A percentile compares a stretch with the other conserved stretches of the same genome.
Evolutionary conservation across 2,888 invertebrate species (phyloP).

Genomic region (Arge pagana): DNA sequence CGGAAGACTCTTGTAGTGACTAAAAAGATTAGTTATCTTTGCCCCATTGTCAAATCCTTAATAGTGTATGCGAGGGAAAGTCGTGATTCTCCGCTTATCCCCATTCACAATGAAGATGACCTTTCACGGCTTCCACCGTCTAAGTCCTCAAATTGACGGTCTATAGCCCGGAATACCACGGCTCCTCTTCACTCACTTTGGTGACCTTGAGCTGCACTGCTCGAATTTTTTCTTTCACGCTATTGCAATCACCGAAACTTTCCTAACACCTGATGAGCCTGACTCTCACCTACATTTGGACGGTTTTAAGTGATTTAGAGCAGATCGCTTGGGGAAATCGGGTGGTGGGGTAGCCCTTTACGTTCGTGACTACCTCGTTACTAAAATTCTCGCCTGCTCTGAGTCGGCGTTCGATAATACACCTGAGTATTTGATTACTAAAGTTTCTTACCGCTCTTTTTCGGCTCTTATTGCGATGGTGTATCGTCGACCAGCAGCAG

Average conservation of each 20-base stretch:
- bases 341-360: neutral
- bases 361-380: neutral
- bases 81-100: no score
- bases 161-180: no score
- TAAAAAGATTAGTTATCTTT: no score
- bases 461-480: neutral
- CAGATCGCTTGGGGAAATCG: neutral
- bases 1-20: no score
- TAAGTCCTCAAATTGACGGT: no score
- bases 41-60: no score
- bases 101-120: no score
- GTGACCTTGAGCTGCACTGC: no score
- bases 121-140: no score
- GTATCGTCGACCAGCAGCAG: neutral
- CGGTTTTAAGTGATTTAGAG: neutral
- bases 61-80: no score
- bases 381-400: neutral
- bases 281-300: neutral
- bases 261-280: neutral
- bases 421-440: neutral
- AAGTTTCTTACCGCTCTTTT: neutral
- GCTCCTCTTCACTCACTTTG: no score
- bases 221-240: no score
- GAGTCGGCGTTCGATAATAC: neutral
- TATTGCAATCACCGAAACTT: constrained; percentile 1